A percentile compares a stretch with the other conserved stretches of the same genome.
Conservation (phyloP, 2,797 vertebrate genomes). For the Phataginus tetradactyla region DNA sequence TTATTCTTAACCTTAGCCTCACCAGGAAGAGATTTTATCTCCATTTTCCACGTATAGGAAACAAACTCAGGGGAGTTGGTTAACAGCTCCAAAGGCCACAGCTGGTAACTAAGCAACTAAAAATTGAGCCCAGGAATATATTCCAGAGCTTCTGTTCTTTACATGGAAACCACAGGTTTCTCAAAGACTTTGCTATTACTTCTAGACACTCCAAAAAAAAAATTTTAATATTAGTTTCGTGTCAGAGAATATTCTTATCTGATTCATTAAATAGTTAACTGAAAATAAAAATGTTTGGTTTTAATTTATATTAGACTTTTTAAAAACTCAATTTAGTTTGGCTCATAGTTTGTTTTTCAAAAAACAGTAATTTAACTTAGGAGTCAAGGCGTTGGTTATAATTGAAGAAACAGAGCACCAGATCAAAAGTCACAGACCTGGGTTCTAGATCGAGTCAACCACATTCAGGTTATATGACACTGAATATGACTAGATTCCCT, state of each 20-base stretch:
- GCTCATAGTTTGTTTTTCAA: not conserved
- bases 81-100: not conserved
- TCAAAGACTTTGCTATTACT: not conserved
- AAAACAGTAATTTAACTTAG: not conserved
- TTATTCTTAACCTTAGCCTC: not conserved
- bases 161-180: not conserved
- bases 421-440: not conserved
- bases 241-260: not conserved
- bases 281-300: not conserved
- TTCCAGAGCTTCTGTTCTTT: not conserved
- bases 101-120: not conserved
- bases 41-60: not conserved
- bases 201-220: not conserved
- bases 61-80: not conserved
- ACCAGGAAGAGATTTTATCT: not conserved
- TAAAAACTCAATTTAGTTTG: not conserved
- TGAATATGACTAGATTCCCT: not conserved
- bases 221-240: not conserved
- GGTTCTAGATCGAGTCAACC: not conserved
- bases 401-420: not conserved
- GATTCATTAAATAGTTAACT: not conserved
- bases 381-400: not conserved
- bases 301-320: not conserved
- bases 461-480: accelerated
- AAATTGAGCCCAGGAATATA: not conserved